Evolutionary conservation across 1,140 invertebrate genomes (phyloP).

Genomic region (Drosophila ficusphila): DNA sequence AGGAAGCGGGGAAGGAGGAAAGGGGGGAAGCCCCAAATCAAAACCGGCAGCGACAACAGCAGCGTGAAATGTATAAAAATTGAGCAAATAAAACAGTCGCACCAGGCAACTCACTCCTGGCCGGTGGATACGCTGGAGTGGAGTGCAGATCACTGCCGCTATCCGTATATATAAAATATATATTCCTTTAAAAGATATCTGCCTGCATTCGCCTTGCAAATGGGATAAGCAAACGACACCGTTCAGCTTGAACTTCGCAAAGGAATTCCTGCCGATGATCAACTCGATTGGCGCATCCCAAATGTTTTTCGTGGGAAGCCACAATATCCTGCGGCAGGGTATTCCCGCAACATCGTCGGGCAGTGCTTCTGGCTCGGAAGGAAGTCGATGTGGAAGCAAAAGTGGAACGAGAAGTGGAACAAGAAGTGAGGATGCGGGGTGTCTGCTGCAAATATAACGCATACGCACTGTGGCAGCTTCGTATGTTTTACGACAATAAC

Average conservation of each 20-base stretch:
- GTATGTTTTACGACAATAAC: constrained; percentile 78
- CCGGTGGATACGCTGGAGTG: not conserved
- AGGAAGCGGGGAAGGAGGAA: too few relatives aligned
- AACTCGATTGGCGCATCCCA: too few relatives aligned
- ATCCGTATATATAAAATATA: too few relatives aligned
- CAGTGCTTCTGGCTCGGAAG: constrained; percentile 23
- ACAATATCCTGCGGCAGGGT: constrained; percentile 10
- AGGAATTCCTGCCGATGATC: too few relatives aligned
- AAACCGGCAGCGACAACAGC: constrained; percentile 57
- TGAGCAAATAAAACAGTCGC: constrained; percentile 20
- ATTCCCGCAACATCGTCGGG: not conserved
- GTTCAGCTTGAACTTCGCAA: too few relatives aligned
- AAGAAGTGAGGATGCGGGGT: not conserved
- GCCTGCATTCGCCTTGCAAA: too few relatives aligned
- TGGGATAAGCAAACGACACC: too few relatives aligned
- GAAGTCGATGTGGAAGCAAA: too few relatives aligned
- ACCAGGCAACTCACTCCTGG: not conserved
- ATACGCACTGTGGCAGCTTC: constrained; percentile 62
- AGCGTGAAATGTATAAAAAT: constrained; percentile 45
- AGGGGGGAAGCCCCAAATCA: constrained; percentile 53
- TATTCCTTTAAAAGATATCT: too few relatives aligned
- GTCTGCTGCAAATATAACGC: constrained; percentile 54
- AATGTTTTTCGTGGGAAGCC: not conserved
- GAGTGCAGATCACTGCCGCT: not conserved
- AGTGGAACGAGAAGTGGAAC: too few relatives aligned